Evolutionary conservation across 2,888 invertebrate species (phyloP).

Genomic region (Drosophila affinis): DNA sequence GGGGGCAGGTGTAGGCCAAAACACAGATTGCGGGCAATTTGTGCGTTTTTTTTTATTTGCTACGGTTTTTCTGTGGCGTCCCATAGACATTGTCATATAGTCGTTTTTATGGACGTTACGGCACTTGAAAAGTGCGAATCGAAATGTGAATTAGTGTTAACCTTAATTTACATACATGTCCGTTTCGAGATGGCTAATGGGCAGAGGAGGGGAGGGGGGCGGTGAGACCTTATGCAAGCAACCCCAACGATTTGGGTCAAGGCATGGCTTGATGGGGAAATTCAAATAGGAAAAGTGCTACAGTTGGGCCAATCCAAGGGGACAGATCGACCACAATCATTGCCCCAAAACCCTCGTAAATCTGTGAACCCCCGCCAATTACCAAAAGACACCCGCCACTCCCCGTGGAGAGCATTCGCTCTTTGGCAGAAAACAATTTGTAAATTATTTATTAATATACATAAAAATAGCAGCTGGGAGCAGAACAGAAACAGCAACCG

Average conservation of each 20-base stretch:
- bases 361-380: conserved; percentile 39
- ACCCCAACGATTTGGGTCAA: conserved; percentile 34
- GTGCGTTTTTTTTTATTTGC: conserved; percentile 19
- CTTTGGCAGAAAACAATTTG: conserved; percentile 17
- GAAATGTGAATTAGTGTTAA: conserved; percentile 51
- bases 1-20: neutral
- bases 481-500: conserved; percentile 17
- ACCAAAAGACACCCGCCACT: conserved; percentile 17
- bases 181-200: conserved; percentile 1
- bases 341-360: no score
- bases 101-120: conserved; percentile 30
- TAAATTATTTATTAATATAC: conserved; percentile 77
- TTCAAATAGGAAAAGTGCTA: neutral
- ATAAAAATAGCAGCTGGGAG: conserved; percentile 42
- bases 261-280: conserved; percentile 17
- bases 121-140: conserved; percentile 26
- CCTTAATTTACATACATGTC: conserved; percentile 37
- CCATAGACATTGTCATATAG: neutral
- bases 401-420: neutral
- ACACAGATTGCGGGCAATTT: conserved; percentile 32
- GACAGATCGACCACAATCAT: neutral
- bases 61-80: conserved; percentile 1
- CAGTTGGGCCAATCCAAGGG: no score
- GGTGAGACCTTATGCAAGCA: conserved; percentile 30
- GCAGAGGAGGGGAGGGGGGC: no score